phyloP scores from a whole-genome alignment of 2,113 vertebrate genomes.

The Scortum barcoo region DNA sequence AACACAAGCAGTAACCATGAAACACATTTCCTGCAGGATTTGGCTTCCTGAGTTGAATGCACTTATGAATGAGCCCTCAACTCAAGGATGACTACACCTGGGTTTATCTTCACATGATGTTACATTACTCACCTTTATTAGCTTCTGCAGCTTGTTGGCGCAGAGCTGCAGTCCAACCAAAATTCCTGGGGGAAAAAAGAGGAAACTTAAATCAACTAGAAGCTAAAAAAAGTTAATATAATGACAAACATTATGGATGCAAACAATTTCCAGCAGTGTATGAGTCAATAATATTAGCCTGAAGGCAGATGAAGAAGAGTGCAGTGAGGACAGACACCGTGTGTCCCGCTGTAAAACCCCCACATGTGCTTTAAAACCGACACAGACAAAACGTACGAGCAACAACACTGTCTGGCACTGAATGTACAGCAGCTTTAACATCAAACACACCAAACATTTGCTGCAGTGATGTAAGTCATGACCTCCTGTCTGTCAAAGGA shows the following conservation, averaged over 20 bases:
- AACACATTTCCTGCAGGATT: neutral
- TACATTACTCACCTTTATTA: constrained; percentile 80
- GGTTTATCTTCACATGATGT: neutral
- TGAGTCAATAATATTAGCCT: neutral
- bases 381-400: neutral
- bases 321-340: neutral
- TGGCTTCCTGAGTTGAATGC: neutral
- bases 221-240: neutral
- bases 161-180: constrained; percentile 72
- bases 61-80: neutral
- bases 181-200: constrained; percentile 79
- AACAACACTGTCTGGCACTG: too few relatives aligned
- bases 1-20: neutral
- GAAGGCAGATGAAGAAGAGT: too few relatives aligned
- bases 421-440: too few relatives aligned
- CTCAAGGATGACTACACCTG: neutral
- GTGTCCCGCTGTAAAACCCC: neutral
- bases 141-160: constrained; percentile 75
- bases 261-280: neutral
- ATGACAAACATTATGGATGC: neutral
- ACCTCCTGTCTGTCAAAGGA: constrained; percentile 64
- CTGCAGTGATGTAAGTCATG: constrained; percentile 2
- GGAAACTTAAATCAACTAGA: neutral
- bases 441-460: neutral
- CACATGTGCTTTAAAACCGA: neutral